A percentile compares a stretch with the other conserved stretches of the same genome.
Conservation (phyloP, 2,888 invertebrate genomes). For the Tortrix viridana region DNA sequence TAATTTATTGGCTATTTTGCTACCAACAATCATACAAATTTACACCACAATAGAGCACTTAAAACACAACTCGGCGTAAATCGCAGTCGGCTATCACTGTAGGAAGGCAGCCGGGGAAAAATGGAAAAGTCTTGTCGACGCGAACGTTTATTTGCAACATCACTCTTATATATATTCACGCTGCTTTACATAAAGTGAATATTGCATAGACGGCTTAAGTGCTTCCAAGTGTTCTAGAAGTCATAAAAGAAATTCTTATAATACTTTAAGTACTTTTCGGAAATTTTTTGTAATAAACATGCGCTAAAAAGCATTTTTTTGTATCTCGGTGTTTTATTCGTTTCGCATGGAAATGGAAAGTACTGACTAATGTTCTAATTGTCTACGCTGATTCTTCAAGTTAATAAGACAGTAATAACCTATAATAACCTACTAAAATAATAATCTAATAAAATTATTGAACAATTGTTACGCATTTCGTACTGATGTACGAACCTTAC, state of each 20-base stretch:
- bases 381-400: neutral
- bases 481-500: too few species aligned
- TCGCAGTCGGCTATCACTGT: slow-evolving; percentile 40
- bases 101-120: slow-evolving; percentile 51
- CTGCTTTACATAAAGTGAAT: slow-evolving; percentile 37
- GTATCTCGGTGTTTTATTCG: slow-evolving; percentile 31
- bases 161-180: slow-evolving; percentile 38
- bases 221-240: slow-evolving; percentile 34
- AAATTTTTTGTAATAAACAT: slow-evolving; percentile 36
- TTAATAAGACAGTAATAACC: too few species aligned
- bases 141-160: slow-evolving; percentile 39
- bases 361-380: neutral
- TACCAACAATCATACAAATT: slow-evolving; percentile 1
- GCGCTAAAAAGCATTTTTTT: slow-evolving; percentile 31
- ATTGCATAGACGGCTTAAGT: slow-evolving; percentile 29
- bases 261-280: slow-evolving; percentile 26
- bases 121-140: slow-evolving; percentile 71
- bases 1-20: too few species aligned
- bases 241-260: slow-evolving; percentile 34
- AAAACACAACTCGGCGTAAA: slow-evolving; percentile 22
- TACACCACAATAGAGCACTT: slow-evolving; percentile 14
- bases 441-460: too few species aligned
- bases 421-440: too few species aligned
- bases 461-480: too few species aligned
- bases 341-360: neutral